Evolutionary conservation across 2,888 invertebrate genomes (phyloP).

Genomic region (Endomychus coccineus): DNA sequence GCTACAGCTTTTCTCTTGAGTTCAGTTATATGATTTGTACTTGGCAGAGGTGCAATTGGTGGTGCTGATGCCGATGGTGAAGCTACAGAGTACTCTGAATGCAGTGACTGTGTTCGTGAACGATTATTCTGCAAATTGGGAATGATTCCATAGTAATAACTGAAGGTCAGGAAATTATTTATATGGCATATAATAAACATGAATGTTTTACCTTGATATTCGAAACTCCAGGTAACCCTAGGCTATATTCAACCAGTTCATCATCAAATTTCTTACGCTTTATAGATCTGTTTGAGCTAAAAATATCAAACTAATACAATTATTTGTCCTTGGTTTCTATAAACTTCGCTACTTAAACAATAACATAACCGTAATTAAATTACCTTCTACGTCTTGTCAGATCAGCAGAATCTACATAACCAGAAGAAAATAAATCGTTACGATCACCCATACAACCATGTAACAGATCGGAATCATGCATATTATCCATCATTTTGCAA

Average conservation of each 20-base stretch:
- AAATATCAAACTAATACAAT: constrained; percentile 18
- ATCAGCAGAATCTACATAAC: constrained; percentile 34
- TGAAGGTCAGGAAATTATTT: constrained; percentile 1
- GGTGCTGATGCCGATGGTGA: constrained; percentile 34
- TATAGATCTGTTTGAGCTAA: constrained; percentile 86
- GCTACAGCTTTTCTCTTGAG: constrained; percentile 44
- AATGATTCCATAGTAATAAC: background rate
- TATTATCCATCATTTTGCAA: constrained; percentile 21
- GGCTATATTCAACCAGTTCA: constrained; percentile 89
- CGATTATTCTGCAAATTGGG: constrained; percentile 34
- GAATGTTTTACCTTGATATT: constrained; percentile 35
- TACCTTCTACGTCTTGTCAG: constrained; percentile 39
- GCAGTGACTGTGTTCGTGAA: constrained; percentile 42
- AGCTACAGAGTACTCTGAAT: constrained; percentile 35
- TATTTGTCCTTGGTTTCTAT: no score
- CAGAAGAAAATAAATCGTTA: constrained; percentile 23
- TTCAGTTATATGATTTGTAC: constrained; percentile 29
- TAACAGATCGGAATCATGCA: constrained; percentile 31
- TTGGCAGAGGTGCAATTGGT: constrained; percentile 35
- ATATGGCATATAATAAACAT: background rate
- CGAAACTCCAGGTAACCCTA: constrained; percentile 54
- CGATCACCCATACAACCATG: constrained; percentile 26
- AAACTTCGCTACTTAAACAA: background rate
- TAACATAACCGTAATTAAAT: constrained; percentile 10
- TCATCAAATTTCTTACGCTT: constrained; percentile 95